Percentiles rank a stretch among this genome's conserved stretches.
phyloP scores from a whole-genome alignment of 2,888 invertebrate species.

The Amiota mariae region DNA sequence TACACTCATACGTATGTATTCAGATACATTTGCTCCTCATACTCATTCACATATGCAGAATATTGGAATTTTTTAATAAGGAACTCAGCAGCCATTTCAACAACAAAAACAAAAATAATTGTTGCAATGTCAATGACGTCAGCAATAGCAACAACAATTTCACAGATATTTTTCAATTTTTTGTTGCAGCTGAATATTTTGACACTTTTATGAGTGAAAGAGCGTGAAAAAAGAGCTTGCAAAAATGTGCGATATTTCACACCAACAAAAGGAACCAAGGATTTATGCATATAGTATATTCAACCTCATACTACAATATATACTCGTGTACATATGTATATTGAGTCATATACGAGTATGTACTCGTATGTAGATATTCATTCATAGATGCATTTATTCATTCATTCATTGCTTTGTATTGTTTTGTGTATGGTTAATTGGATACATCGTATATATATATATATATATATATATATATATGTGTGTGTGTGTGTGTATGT shows the following conservation, averaged over 20 bases:
- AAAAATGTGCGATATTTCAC: conserved; percentile 66
- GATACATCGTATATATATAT: no score
- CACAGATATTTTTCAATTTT: no score
- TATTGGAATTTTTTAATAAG: conserved; percentile 64
- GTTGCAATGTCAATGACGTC: conserved; percentile 24
- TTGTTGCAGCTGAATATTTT: conserved; percentile 60
- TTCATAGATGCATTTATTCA: background rate
- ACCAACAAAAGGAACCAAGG: conserved; percentile 45
- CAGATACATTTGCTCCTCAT: background rate
- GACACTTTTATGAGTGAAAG: conserved; percentile 58
- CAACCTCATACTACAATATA: background rate
- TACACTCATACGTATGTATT: background rate
- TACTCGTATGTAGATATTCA: background rate
- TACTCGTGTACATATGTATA: conserved; percentile 36
- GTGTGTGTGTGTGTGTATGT: background rate
- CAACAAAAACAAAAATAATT: conserved; percentile 4
- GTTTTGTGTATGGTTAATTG: no score
- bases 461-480: no score
- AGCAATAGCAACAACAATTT: conserved; percentile 26
- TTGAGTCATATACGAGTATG: background rate
- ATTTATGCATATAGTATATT: no score
- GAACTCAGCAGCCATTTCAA: no score
- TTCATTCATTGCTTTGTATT: no score
- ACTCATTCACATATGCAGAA: conserved; percentile 12
- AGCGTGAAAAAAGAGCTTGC: conserved; percentile 36